phyloP scores from a whole-genome alignment of 2,888 invertebrate species.

The Drosophila histrio region DNA sequence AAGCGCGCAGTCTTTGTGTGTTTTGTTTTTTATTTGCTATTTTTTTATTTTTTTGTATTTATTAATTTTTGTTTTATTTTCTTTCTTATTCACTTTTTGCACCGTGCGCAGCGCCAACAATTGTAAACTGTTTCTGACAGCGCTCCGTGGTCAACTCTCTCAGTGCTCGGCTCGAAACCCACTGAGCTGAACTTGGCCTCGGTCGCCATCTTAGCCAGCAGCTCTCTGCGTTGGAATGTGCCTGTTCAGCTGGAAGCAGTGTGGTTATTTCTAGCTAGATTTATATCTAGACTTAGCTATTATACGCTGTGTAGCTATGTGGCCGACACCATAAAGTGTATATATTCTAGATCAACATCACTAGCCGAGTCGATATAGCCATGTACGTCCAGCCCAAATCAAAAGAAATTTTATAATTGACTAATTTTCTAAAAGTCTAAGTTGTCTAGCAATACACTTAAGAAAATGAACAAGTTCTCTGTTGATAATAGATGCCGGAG shows the following conservation, averaged over 20 bases:
- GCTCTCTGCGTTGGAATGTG: constrained; percentile 47
- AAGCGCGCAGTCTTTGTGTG: constrained; percentile 18
- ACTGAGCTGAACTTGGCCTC: constrained; percentile 81
- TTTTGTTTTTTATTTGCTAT: constrained; percentile 27
- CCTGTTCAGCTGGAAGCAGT: constrained; percentile 25
- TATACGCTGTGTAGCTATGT: no score
- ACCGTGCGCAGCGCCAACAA: constrained; percentile 79
- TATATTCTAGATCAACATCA: no score
- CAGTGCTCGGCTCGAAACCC: constrained; percentile 80
- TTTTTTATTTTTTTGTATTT: constrained; percentile 28
- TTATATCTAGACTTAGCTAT: no score
- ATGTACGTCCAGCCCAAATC: no score
- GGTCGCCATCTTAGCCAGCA: constrained; percentile 83
- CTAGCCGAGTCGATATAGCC: no score
- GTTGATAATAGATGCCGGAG: no score
- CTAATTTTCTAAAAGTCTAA: no score
- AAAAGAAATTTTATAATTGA: no score
- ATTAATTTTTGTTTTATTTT: constrained; percentile 25
- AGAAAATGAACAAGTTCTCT: no score
- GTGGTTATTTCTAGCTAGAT: no score
- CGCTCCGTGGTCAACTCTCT: constrained; percentile 75
- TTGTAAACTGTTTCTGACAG: constrained; percentile 44
- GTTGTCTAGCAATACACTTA: no score
- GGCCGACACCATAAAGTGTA: no score
- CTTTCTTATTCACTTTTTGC: constrained; percentile 50